Evolutionary conservation across 2,888 invertebrate species (phyloP), one percentile per base, ranked within the genome.

Genomic region (Venustoraphidia nigricollis): DNA sequence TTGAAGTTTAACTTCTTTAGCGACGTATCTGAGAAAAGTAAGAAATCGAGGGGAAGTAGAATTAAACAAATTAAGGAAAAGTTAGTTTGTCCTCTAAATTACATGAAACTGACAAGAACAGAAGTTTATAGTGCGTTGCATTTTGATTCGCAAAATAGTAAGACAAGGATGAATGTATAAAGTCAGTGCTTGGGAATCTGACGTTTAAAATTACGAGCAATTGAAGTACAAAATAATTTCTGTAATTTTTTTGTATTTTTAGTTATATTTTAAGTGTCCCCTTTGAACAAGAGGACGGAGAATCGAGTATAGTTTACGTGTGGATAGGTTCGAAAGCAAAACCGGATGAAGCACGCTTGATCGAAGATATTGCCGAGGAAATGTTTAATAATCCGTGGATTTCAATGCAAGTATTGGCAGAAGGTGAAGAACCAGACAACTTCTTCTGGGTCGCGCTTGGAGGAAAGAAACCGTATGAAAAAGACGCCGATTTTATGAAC

Each of bases 371-470:
- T 53, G 95, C 95, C 1, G 89, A 92, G 61, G 83, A 89, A 60
- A 89, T 92, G 79, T 92, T 90, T 64, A 89, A 90, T 61, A 86
- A 73, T 62, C 81, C 82, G 0, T 83, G 82, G 82, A 79, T 82
- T 52, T 82, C 81, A 64, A 60, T 83, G 53, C 83, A 85, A 72
- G 80, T 91, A 11, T 65, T 94, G 46, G 82, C 82, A 50, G 96
- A 96, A 70, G 95, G 95, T 11, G 90, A 90, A 62, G 97, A 97
- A 66, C 95, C 96, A 0, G 95, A 96, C 62, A 95, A 95, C 63
- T 96, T 96, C 75, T 96, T 96, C 71, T 97, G 96, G 96, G 84
- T 93, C 41, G 94, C 84, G n/a, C 71, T 95, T 35, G 90, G 91
- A 47, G 95, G 94, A 0, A 83, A 81, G 59, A 93, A 92, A 65